Conservation (phyloP, 2,797 vertebrate genomes). For the Furcifer pardalis region DNA sequence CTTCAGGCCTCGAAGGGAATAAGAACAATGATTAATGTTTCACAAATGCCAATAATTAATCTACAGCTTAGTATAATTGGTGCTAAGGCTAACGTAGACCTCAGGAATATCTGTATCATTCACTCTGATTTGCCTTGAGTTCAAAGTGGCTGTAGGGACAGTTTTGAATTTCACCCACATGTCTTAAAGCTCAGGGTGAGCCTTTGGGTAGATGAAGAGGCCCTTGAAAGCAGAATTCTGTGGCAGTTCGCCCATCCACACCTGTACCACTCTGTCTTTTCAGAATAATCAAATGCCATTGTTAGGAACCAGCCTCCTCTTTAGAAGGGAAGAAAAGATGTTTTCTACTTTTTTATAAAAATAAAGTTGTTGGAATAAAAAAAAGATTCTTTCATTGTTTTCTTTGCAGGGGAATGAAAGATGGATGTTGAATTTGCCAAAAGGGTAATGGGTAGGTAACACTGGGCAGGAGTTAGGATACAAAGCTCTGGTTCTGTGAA, state of each 20-base stretch:
- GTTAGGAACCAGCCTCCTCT: not conserved
- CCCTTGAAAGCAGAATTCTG: not conserved
- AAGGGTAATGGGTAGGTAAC: not conserved
- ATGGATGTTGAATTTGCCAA: not conserved
- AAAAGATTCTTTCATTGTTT: not conserved
- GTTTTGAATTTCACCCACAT: not conserved
- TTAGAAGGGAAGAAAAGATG: not conserved
- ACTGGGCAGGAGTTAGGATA: not conserved
- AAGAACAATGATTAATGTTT: no score
- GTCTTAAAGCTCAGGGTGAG: not conserved
- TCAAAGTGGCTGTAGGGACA: not conserved
- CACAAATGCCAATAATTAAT: not conserved
- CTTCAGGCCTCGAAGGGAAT: not conserved
- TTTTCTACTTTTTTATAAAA: conserved; percentile 29
- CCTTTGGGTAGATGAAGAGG: not conserved
- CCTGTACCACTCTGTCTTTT: no score
- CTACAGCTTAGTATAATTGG: not conserved
- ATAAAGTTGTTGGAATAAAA: conserved; percentile 7
- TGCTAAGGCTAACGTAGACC: not conserved
- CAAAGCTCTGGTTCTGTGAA: not conserved
- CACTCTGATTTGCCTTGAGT: not conserved
- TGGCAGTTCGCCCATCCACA: not conserved
- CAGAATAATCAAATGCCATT: not conserved
- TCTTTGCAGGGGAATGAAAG: not conserved
- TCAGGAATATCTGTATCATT: not conserved